Conservation (phyloP, 2,113 vertebrate genomes). For the Psophia crepitans region DNA sequence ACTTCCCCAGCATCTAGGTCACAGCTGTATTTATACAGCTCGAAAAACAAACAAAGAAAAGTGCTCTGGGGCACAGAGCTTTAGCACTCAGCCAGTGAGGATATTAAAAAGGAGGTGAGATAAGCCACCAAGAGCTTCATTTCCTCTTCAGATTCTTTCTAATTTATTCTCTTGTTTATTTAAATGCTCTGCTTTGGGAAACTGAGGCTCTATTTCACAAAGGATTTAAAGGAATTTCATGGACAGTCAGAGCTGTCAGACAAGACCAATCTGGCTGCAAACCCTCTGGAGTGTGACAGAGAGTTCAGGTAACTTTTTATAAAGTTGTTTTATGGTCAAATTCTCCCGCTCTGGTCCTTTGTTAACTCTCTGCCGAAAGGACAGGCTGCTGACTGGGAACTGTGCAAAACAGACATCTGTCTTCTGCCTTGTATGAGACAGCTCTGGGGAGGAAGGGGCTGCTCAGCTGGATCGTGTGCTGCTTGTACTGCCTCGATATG, state of each 20-base stretch:
- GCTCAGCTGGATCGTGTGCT: not conserved
- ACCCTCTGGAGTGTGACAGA: not conserved
- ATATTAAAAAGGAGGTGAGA: conserved; percentile 62
- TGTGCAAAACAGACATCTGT: not conserved
- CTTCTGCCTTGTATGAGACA: not conserved
- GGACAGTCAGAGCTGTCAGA: not conserved
- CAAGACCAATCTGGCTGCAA: not conserved
- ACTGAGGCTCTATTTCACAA: conserved; percentile 5
- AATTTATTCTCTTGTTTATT: conserved; percentile 56
- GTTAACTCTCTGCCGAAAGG: not conserved
- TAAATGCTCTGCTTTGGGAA: conserved; percentile 35
- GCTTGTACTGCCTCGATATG: not conserved
- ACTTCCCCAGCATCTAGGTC: conserved; percentile 16
- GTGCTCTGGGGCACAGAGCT: conserved; percentile 19
- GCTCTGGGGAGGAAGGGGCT: not conserved
- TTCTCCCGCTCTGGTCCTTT: not conserved
- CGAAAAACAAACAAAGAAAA: conserved; percentile 24
- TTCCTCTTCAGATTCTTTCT: conserved; percentile 58
- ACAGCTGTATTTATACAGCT: conserved; percentile 59
- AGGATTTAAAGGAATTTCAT: conserved; percentile 12
- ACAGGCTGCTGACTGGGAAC: not conserved
- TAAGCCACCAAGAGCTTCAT: conserved; percentile 49
- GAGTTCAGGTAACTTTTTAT: not conserved
- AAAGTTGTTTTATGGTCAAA: not conserved
- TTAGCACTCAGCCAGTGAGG: conserved; percentile 42